phyloP scores from a whole-genome alignment of 2,888 invertebrate genomes.

The Mimumesa dahlbomi region DNA sequence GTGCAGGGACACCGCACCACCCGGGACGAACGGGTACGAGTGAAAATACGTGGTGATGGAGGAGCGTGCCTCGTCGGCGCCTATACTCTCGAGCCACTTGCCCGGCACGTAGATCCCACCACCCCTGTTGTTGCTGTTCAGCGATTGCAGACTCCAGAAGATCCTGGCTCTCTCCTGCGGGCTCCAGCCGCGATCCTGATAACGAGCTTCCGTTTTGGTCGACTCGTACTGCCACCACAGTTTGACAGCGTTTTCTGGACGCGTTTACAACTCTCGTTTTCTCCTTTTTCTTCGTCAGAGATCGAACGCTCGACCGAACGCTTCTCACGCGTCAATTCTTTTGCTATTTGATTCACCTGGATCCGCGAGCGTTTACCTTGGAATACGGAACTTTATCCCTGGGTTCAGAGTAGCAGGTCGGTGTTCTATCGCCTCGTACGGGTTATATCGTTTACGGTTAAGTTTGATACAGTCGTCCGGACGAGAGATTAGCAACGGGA shows the following conservation, averaged over 20 bases:
- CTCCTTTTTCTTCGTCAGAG: background rate
- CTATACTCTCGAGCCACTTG: conserved; percentile 62
- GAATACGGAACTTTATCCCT: no score
- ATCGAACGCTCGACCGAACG: conserved; percentile 13
- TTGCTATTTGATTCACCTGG: no score
- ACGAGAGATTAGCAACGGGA: no score
- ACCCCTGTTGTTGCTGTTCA: no score
- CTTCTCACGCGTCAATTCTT: no score
- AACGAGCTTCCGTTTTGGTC: conserved; percentile 55
- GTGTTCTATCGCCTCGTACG: no score
- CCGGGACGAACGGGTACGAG: conserved; percentile 80
- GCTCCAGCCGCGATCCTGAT: conserved; percentile 56
- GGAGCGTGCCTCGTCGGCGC: conserved; percentile 72
- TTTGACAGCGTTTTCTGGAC: conserved; percentile 60
- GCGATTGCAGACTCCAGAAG: conserved; percentile 56
- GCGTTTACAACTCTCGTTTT: conserved; percentile 2
- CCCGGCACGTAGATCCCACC: no score
- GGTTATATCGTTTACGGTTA: no score
- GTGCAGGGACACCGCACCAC: conserved; percentile 79
- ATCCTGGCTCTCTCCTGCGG: conserved; percentile 49
- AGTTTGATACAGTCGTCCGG: no score
- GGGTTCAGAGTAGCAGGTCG: no score
- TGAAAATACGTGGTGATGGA: conserved; percentile 80
- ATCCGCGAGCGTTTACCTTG: no score
- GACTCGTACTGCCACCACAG: conserved; percentile 74